phyloP scores from a whole-genome alignment of 2,888 invertebrate species.

The Crocallis elinguaria region DNA sequence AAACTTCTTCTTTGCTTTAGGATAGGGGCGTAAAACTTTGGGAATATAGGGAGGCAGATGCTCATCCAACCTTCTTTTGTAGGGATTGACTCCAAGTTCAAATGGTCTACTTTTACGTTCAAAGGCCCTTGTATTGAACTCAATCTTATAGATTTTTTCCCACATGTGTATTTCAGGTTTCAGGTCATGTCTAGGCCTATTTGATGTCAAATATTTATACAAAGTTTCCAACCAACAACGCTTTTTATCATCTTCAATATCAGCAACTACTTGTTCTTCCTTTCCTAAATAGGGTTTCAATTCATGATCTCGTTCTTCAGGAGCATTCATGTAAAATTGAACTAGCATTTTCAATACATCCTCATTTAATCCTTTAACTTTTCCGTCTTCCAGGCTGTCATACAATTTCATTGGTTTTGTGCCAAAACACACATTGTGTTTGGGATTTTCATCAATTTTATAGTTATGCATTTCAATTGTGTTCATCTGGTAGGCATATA shows the following conservation, averaged over 20 bases:
- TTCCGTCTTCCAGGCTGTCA: constrained; percentile 89
- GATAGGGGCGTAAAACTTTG: constrained; percentile 86
- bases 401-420: constrained; percentile 89
- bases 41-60: constrained; percentile 89
- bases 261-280: constrained; percentile 84
- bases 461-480: constrained; percentile 89
- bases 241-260: constrained; percentile 88
- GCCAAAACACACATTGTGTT: constrained; percentile 92
- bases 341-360: constrained; percentile 89
- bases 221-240: constrained; percentile 88
- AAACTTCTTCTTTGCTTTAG: constrained; percentile 85
- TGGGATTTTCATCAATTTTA: constrained; percentile 86
- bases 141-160: constrained; percentile 93
- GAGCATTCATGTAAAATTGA: constrained; percentile 89
- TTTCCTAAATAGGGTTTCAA: constrained; percentile 90
- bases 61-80: constrained; percentile 87
- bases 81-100: constrained; percentile 86
- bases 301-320: constrained; percentile 85
- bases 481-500: constrained; percentile 96
- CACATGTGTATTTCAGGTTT: constrained; percentile 90
- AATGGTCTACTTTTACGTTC: constrained; percentile 89
- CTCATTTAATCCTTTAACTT: constrained; percentile 92
- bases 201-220: constrained; percentile 88
- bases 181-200: constrained; percentile 86
- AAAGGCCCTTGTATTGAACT: constrained; percentile 87